Evolutionary conservation across 2,113 vertebrate genomes (phyloP), one percentile per base, ranked within the genome.

Genomic region (Alosa alosa): DNA sequence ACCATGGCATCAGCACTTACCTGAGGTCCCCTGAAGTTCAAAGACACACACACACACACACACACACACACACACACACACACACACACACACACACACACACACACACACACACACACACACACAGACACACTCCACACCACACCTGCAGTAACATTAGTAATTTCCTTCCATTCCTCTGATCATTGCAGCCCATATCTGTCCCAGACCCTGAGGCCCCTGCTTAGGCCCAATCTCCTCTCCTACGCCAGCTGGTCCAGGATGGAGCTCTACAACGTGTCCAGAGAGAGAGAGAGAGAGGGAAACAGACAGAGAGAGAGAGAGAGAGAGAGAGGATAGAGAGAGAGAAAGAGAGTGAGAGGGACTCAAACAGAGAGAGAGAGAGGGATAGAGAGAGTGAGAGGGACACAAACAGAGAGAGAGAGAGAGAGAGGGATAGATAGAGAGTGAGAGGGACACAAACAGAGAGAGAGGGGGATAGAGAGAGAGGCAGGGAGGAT

Each of bases 401-500:
- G 31, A 31, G 31, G 31, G 50, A 15, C 0, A 55, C 1, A 55
- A 18, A 81, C 4, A 39, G 36, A 9, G 4, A 20, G 36, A 44
- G 31, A 81, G 4, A 44, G 39, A 82, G 31, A n/a, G n/a, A n/a
- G n/a, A n/a, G n/a, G 18, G 20, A 81, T 39, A 7, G 45, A 6
- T 1, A 46, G 10, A 47, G 46, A 25, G 31, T 7, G 31, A 81
- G 78, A 82, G 44, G 46, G 45, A 46, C 15, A 49, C 44, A 84
- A 81, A 25, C 84, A 81, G 87, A 89, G 82, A 83, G 81, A 18
- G 55, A 75, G 4, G 6, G 46, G 6, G 46, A 10, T 6, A 47
- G 39, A 82, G 45, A 44, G 81, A 45, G 41, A 82, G 39, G 31
- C 7, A 49, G 41, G 31, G 36, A 6, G 4, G 9, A 25, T 20